A percentile compares a stretch with the other conserved stretches of the same genome.
Conservation (phyloP, 2,888 invertebrate species). For the Eledone cirrhosa region DNA sequence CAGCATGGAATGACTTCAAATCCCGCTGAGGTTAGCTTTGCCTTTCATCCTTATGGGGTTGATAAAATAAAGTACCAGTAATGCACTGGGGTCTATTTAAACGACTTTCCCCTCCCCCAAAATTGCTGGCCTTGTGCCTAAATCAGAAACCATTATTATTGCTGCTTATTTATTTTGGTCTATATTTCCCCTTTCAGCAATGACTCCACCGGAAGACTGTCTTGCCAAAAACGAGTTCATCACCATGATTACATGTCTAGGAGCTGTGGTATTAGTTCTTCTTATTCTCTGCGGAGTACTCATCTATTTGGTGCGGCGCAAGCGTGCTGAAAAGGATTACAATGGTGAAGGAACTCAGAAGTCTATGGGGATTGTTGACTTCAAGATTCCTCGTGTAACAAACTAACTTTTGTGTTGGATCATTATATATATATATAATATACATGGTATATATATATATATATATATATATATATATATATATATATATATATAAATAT, state of each 20-base stretch:
- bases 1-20: too few species aligned
- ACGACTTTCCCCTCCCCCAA: too few species aligned
- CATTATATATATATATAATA: not conserved
- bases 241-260: constrained; percentile 4
- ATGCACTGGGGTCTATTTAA: too few species aligned
- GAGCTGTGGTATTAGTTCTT: constrained; percentile 6
- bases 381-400: constrained; percentile 15
- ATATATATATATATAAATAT: too few species aligned
- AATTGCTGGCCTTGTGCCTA: too few species aligned
- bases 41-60: too few species aligned
- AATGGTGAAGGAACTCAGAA: not conserved
- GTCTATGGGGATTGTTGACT: constrained; percentile 11
- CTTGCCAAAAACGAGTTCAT: constrained; percentile 19
- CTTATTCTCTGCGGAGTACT: not conserved
- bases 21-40: too few species aligned
- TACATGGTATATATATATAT: not conserved
- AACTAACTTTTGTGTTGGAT: not conserved
- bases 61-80: too few species aligned
- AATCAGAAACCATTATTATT: too few species aligned
- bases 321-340: not conserved
- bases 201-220: constrained; percentile 2
- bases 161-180: not conserved
- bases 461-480: too few species aligned
- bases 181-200: not conserved
- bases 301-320: constrained; percentile 7